Base-by-base conservation (phyloP, 2,888 invertebrate genomes). In the Cerceris rybyensis region DNA sequence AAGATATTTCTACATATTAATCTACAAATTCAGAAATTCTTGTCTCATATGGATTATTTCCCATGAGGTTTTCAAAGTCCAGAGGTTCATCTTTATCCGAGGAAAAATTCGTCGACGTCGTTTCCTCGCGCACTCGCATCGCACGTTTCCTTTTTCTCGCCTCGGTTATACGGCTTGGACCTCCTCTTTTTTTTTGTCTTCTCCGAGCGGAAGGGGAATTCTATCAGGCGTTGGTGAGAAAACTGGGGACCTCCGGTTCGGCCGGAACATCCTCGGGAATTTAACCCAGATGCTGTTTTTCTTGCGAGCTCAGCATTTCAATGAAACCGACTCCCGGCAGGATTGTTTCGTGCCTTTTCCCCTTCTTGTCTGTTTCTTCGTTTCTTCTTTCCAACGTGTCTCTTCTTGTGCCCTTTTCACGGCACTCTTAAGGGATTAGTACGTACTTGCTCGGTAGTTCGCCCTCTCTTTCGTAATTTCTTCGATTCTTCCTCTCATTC, bases 261-360 rank as follows among this genome's bases (percentile, higher is more conserved):
- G 66, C 55, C 54, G 77, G 64, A 69, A 71, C 72, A 66, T 85
- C 70, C 74, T 55, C 64, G 73, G 70, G 82, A 85, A 86, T 86
- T 80, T 86, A 77, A 75, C 78, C 67, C 70, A 78, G 79, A 83
- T 85, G 79, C 74, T 81, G 72, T 83, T 84, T 83, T 81, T 80
- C 74, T 59, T 52, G 8, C 65, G 61, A 63, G 70, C 65, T 77
- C 61, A 67, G 75, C 78, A 74, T 84, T 86, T 86, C 83, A 86
- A 86, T 84, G 83, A 76, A 79, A 70, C 59, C 50, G 28, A 8
- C n/a, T 73, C 77, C 78, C 79, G 55, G 58, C n/a, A 78, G 81
- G 75, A 83, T 84, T 72, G 71, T 55, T 13, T 54, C 70, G 60
- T 28, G 13, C 50, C 55, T 59, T 46, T 57, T 66, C 28, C 46